Base-by-base conservation (phyloP, 2,888 invertebrate species). In the Sinotaia quadrata region DNA sequence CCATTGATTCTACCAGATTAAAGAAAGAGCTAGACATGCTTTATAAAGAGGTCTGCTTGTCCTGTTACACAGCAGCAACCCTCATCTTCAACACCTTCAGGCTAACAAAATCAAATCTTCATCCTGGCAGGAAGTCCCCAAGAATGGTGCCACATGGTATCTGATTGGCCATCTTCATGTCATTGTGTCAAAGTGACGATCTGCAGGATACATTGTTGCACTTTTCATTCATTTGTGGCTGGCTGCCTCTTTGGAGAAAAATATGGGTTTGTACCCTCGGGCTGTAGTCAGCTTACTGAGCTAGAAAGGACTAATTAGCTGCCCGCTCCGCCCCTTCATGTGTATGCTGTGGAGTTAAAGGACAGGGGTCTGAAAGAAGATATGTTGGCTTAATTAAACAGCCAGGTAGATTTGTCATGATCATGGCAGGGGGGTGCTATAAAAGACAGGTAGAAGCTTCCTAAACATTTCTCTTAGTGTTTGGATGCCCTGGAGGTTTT, bases 391-490 rank as follows among this genome's bases (percentile, higher is more conserved):
- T 65, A 56, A 65, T 65, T 18, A 65, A 65, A 56, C 10, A 24
- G 37, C 31, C 54, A 65, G 65, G 65, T 65, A 54, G 44, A 33
- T 34, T 27, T 44, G 44, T 15, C 44, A 41, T 56, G 29, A 47
- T 41, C 7, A 36, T 41, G n/a, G 44, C 31, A 31, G 54, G 65
- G 56, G 52, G 36, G 8, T 31, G 21, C 7, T 7, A 47, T 27
- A 33, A 33, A 27, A 41, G 54, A 41, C 54, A 65, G 63, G 63
- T 56, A 44, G 56, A 33, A 65, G 56, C n/a, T 54, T 54, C 27
- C 29, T 54, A n/a, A n/a, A n/a, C n/a, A n/a, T n/a, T n/a, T n/a
- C n/a, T n/a, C n/a, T n/a, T n/a, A n/a, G n/a, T n/a, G n/a, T n/a
- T n/a, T n/a, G n/a, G n/a, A n/a, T n/a, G n/a, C n/a, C n/a, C n/a